Percentiles rank a stretch among this genome's conserved stretches.
Evolutionary conservation across 30 jellyfish, hydroid and myxozoan species (phyloP).

Genomic region (Pelagia noctiluca): DNA sequence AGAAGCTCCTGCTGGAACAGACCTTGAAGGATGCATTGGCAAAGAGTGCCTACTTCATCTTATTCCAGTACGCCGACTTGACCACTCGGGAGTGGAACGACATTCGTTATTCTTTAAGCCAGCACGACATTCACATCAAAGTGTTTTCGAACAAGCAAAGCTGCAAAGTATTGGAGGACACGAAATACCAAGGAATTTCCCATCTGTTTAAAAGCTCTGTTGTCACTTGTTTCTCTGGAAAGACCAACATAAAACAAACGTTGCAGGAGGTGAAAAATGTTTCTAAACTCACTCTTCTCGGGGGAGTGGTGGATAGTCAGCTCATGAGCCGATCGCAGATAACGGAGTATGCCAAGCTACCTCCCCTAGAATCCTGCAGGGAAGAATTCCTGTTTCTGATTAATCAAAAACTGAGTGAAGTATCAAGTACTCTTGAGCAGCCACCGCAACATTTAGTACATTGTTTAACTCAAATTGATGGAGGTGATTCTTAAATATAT

Average conservation of each 20-base stretch:
- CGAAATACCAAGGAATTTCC: conserved; percentile 27
- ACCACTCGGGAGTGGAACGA: conserved; percentile 56
- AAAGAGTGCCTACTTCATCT: neutral
- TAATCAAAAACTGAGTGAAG: too few species aligned
- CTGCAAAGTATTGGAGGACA: conserved; percentile 4
- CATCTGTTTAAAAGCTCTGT: conserved; percentile 38
- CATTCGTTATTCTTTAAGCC: conserved; percentile 45
- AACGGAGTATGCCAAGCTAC: conserved; percentile 48
- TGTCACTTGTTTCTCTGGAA: conserved; percentile 39
- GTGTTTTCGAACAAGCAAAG: conserved; percentile 58
- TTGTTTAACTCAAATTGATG: too few species aligned
- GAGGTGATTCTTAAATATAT: too few species aligned
- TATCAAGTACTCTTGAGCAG: too few species aligned
- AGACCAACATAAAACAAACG: conserved; percentile 15
- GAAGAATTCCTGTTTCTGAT: neutral
- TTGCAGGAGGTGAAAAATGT: conserved; percentile 13
- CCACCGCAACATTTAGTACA: too few species aligned
- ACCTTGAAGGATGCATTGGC: neutral
- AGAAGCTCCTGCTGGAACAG: neutral
- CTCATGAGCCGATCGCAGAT: conserved; percentile 41
- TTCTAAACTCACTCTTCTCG: conserved; percentile 37
- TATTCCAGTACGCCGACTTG: conserved; percentile 54
- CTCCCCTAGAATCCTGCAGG: conserved; percentile 18
- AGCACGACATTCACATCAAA: conserved; percentile 17
- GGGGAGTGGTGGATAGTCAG: conserved; percentile 60